Evolutionary conservation across 2,888 invertebrate genomes (phyloP).

Genomic region (Luffia ferchaultella): DNA sequence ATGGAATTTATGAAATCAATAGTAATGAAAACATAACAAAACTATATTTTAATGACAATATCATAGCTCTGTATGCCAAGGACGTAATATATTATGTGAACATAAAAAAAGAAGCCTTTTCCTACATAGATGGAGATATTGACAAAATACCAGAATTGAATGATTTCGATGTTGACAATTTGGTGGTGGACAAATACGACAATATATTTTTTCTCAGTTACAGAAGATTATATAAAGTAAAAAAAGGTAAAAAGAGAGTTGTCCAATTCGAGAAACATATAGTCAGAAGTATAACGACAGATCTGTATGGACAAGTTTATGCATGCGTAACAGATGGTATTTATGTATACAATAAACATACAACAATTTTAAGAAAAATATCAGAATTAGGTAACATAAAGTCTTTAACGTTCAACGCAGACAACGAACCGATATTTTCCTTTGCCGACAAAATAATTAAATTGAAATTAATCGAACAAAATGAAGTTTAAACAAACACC

Average conservation of each 20-base stretch:
- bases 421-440: conserved; percentile 38
- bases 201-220: conserved; percentile 38
- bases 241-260: conserved; percentile 32
- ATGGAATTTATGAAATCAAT: conserved; percentile 40
- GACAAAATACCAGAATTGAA: conserved; percentile 29
- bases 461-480: conserved; percentile 17
- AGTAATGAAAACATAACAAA: conserved; percentile 32
- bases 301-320: conserved; percentile 30
- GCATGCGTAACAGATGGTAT: conserved; percentile 34
- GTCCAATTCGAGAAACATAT: conserved; percentile 29
- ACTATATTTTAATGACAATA: conserved; percentile 27
- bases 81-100: conserved; percentile 38
- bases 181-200: conserved; percentile 39
- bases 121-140: conserved; percentile 35
- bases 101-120: conserved; percentile 29
- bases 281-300: conserved; percentile 29
- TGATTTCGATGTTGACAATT: conserved; percentile 28
- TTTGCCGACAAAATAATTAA: conserved; percentile 37
- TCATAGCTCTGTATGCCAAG: conserved; percentile 35
- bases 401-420: conserved; percentile 34
- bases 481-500: too few relatives aligned
- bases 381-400: conserved; percentile 31
- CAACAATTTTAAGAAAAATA: conserved; percentile 41
- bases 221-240: conserved; percentile 32
- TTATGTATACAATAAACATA: conserved; percentile 46